These are phyloP conservation scores for Naso thynnoides DNA, from an alignment of 2,797 vertebrate genomes.

Conservation along the genomic window DNA sequence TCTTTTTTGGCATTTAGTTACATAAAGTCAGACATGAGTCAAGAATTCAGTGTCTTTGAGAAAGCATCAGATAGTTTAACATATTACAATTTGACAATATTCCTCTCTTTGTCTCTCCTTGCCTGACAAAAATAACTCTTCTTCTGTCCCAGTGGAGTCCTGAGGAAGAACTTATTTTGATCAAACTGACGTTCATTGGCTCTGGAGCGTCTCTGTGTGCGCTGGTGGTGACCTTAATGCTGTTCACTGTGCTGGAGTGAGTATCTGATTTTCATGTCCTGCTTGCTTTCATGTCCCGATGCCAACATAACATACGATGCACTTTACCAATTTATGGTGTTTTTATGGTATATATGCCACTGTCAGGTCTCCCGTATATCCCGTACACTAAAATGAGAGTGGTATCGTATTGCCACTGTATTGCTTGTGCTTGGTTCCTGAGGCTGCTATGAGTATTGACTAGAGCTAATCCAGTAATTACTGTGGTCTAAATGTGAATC, in stretches of 20 bases:
- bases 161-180: constrained; percentile 84
- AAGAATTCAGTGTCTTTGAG: background rate
- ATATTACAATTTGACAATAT: constrained; percentile 4
- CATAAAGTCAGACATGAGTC: background rate
- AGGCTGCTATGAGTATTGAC: constrained; percentile 78
- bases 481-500: constrained; percentile 69
- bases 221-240: constrained; percentile 87
- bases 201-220: constrained; percentile 88
- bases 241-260: constrained; percentile 89
- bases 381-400: constrained; percentile 14
- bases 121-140: constrained; percentile 16
- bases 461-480: constrained; percentile 84
- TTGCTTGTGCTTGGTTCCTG: constrained; percentile 45
- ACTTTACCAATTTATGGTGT: background rate
- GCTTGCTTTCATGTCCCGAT: constrained; percentile 8
- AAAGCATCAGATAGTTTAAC: background rate
- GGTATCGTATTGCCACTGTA: constrained; percentile 14
- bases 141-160: constrained; percentile 81
- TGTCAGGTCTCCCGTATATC: background rate
- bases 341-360: background rate
- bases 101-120: constrained; percentile 1
- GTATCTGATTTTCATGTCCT: constrained; percentile 60
- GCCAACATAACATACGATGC: constrained; percentile 7
- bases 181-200: constrained; percentile 88
- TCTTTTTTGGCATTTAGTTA: background rate